Conservation (phyloP, 2,888 invertebrate species). For the Hartigia nigra region DNA sequence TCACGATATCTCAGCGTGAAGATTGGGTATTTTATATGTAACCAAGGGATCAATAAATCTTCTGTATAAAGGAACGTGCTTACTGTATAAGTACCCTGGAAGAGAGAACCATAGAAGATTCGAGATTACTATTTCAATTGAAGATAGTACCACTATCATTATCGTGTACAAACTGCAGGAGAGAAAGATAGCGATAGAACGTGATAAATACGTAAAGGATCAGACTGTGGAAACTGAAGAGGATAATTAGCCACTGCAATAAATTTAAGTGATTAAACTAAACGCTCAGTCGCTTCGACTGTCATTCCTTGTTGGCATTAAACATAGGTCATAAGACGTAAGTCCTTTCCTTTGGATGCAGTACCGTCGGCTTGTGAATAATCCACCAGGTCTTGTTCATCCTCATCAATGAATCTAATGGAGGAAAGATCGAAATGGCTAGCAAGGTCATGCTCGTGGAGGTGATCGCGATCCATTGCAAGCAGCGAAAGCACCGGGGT, state of each 20-base stretch:
- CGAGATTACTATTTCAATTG: background rate
- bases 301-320: background rate
- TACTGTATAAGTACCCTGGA: background rate
- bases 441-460: slow-evolving; percentile 15
- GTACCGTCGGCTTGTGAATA: background rate
- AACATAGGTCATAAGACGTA: background rate
- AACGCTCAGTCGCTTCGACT: background rate
- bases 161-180: background rate
- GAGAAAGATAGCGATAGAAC: background rate
- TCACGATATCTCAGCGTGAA: background rate
- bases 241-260: background rate
- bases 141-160: background rate
- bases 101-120: background rate
- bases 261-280: background rate
- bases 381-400: slow-evolving; percentile 38
- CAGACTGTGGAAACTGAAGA: background rate
- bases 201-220: background rate
- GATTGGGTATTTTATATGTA: background rate
- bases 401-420: slow-evolving; percentile 62
- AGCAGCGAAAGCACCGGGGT: slow-evolving; percentile 35
- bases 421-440: slow-evolving; percentile 55
- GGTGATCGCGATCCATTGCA: slow-evolving; percentile 3
- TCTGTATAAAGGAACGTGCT: background rate
- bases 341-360: background rate
- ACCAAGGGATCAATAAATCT: background rate